These are phyloP conservation scores for Deilephila porcellus DNA, from an alignment of 2,888 invertebrate genomes.

Conservation along the genomic window DNA sequence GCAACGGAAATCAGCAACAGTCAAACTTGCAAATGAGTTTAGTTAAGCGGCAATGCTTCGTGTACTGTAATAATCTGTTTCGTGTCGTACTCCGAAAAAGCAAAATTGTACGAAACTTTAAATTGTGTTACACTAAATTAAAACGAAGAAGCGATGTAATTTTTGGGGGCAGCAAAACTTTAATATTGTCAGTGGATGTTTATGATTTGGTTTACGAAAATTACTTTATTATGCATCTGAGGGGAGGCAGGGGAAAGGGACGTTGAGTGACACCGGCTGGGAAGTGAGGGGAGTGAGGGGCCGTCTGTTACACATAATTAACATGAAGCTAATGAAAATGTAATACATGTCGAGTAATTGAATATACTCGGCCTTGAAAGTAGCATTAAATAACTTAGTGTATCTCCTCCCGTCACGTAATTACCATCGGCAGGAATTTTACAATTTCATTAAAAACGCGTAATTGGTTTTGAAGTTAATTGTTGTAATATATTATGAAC, in stretches of 20 bases:
- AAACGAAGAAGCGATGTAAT: neutral
- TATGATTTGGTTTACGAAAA: constrained; percentile 20
- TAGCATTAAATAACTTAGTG: constrained; percentile 50
- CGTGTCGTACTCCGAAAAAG: constrained; percentile 5
- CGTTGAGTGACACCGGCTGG: constrained; percentile 7
- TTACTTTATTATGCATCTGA: constrained; percentile 24
- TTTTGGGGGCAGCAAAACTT: constrained; percentile 7
- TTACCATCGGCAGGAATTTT: neutral
- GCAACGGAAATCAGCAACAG: neutral
- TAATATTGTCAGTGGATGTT: constrained; percentile 7
- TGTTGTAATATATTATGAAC: neutral
- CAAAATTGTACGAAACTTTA: constrained; percentile 9
- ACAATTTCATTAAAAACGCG: neutral
- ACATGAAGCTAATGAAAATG: constrained; percentile 66
- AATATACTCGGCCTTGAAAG: constrained; percentile 54
- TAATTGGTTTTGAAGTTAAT: constrained; percentile 1
- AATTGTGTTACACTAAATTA: neutral
- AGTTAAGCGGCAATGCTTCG: neutral
- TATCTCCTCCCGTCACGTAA: constrained; percentile 8
- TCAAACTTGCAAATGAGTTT: neutral
- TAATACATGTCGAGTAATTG: constrained; percentile 59
- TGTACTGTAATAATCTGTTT: constrained; percentile 1
- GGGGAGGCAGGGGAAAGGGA: neutral
- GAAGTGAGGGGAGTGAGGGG: constrained; percentile 37
- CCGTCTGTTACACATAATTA: constrained; percentile 53